phyloP scores from a whole-genome alignment of 2,888 invertebrate species.

The Lasius platythorax region DNA sequence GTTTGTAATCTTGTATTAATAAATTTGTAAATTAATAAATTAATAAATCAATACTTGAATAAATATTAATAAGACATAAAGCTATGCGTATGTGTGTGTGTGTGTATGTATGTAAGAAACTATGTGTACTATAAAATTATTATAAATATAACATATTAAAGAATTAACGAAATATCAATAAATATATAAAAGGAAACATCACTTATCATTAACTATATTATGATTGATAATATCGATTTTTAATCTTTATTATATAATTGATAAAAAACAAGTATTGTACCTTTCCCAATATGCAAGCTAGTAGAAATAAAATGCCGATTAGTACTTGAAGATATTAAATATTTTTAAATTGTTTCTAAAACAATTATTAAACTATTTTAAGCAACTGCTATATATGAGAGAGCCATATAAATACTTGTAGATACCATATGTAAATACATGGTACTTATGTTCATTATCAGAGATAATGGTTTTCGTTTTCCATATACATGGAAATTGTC shows the following conservation, averaged over 20 bases:
- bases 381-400: conserved; percentile 58
- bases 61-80: conserved; percentile 12
- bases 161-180: conserved; percentile 4
- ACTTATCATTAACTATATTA: conserved; percentile 19
- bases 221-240: conserved; percentile 5
- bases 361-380: conserved; percentile 22
- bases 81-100: neutral
- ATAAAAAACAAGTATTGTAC: conserved; percentile 82
- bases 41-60: conserved; percentile 10
- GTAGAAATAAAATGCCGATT: conserved; percentile 81
- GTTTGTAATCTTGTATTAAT: conserved; percentile 1
- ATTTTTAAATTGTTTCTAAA: conserved; percentile 55
- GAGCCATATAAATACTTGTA: conserved; percentile 56
- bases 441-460: conserved; percentile 63
- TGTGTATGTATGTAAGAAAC: neutral
- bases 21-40: conserved; percentile 6
- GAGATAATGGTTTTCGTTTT: conserved; percentile 50
- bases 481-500: neutral
- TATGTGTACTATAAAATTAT: conserved; percentile 11
- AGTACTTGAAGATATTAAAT: conserved; percentile 69
- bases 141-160: conserved; percentile 1
- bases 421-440: conserved; percentile 37
- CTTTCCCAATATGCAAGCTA: conserved; percentile 85
- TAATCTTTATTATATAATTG: conserved; percentile 45
- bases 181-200: neutral